A percentile compares a stretch with the other conserved stretches of the same genome.
Conservation (phyloP, 2,888 invertebrate genomes). For the Clepsis dumicolana region DNA sequence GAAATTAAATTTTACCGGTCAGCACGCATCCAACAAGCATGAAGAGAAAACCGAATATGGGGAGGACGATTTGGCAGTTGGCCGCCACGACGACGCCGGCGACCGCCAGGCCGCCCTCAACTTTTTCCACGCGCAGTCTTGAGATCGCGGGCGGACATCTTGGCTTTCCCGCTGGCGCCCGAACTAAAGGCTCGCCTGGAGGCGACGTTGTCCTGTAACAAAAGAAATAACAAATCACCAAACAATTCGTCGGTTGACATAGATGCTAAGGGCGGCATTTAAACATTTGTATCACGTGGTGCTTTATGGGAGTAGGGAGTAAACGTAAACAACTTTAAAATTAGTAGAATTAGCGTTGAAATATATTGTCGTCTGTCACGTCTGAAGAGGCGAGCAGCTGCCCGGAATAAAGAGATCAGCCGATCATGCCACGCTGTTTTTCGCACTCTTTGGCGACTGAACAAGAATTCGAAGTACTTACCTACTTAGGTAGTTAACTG, state of each 20-base stretch:
- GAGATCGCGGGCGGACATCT: constrained; percentile 89
- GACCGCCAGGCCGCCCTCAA: constrained; percentile 91
- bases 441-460: constrained; percentile 11
- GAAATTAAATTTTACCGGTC: constrained; percentile 80
- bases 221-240: constrained; percentile 44
- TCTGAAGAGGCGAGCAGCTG: constrained; percentile 11
- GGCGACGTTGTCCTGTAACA: constrained; percentile 78
- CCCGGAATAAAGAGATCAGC: background rate
- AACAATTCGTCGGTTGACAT: background rate
- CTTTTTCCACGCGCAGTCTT: constrained; percentile 90
- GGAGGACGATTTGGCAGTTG: constrained; percentile 91
- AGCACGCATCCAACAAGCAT: constrained; percentile 91
- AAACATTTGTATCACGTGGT: background rate
- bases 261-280: background rate
- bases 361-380: background rate
- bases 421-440: constrained; percentile 10
- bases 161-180: constrained; percentile 81
- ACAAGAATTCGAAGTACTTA: constrained; percentile 18
- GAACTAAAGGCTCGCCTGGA: constrained; percentile 87
- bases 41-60: constrained; percentile 91
- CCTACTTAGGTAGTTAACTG: no score
- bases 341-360: background rate
- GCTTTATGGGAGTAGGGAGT: background rate
- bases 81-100: constrained; percentile 92
- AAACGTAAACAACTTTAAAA: constrained; percentile 3